Base-by-base conservation (phyloP, 2,113 vertebrate species). In the Xenus cinereus region DNA sequence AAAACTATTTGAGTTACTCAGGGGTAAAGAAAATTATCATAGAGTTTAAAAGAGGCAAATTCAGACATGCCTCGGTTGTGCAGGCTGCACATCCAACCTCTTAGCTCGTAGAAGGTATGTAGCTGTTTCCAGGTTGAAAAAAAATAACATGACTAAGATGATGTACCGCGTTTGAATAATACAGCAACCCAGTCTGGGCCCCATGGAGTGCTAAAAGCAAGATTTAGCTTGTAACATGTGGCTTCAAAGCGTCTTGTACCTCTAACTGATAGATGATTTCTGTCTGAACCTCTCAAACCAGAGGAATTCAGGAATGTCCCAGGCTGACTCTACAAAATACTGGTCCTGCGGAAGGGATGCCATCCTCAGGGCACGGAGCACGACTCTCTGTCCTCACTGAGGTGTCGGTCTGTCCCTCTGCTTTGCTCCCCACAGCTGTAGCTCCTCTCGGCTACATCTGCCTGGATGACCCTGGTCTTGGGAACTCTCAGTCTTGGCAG, bases 31-130 rank as follows among this genome's bases (percentile, higher is more conserved):
- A 90, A 84, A 87, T 60, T 90, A 90, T 90, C 76, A 84, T 41
- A 90, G 87, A 59, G 43, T 89, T 89, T 92, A 83, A 74, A 82
- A 77, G 51, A 87, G 81, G 83, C 97, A 89, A 76, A 96, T 93
- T 92, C 93, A 89, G 90, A 95, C 95, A 84, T 60, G 95, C 28
- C 51, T 79, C 3, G 4, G 26, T 79, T 69, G n/a, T 11, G 60
- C 77, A 75, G 81, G 37, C 59, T 89, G 54, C 51, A 74, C 20
- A 89, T 76, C 77, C 84, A 85, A 28, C 54, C 84, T 88, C 57
- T 60, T 33, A 87, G 45, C 80, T 87, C 0, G 0, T 27, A 67
- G 80, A 87, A 95, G 72, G 92, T 75, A 94, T 96, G 89, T 91
- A 91, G 94, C 74, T 66, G 50, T 91, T 95, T 92, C 92, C 77